Evolutionary conservation across 2,888 invertebrate genomes (phyloP).

Genomic region (Crocallis elinguaria): DNA sequence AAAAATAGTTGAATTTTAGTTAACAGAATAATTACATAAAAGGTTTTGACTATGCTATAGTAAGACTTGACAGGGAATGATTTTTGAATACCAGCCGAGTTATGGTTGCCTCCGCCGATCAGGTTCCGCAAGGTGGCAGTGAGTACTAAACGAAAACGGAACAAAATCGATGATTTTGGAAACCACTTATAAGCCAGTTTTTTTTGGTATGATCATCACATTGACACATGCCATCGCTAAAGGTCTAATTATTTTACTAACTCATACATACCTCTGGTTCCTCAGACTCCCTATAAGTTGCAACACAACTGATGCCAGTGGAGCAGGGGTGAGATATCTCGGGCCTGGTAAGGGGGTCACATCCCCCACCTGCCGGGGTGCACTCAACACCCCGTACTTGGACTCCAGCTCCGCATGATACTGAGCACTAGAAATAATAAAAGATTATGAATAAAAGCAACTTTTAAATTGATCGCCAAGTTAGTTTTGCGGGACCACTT

Average conservation of each 20-base stretch:
- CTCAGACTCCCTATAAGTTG: constrained; percentile 71
- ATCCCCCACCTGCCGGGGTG: constrained; percentile 86
- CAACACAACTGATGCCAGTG: constrained; percentile 89
- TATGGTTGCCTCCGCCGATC: no score
- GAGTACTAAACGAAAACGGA: no score
- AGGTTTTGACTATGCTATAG: no score
- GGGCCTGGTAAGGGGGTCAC: constrained; percentile 88
- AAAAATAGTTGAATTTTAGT: background rate
- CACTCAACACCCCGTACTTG: constrained; percentile 94
- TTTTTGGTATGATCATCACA: no score
- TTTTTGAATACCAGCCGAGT: no score
- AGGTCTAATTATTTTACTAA: background rate
- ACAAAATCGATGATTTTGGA: no score
- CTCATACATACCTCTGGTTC: constrained; percentile 60
- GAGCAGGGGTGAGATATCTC: constrained; percentile 89
- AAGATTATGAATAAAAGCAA: background rate
- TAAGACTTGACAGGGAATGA: no score
- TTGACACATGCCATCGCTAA: no score
- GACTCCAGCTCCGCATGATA: constrained; percentile 94
- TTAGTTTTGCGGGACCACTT: no score
- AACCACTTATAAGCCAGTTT: no score
- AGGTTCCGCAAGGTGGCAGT: no score
- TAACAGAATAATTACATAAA: background rate
- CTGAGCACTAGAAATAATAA: constrained; percentile 91
- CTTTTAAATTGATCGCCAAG: background rate